A percentile compares a stretch with the other conserved stretches of the same genome.
Evolutionary conservation across 2,888 invertebrate species (phyloP).

Genomic region (Timandra comae): DNA sequence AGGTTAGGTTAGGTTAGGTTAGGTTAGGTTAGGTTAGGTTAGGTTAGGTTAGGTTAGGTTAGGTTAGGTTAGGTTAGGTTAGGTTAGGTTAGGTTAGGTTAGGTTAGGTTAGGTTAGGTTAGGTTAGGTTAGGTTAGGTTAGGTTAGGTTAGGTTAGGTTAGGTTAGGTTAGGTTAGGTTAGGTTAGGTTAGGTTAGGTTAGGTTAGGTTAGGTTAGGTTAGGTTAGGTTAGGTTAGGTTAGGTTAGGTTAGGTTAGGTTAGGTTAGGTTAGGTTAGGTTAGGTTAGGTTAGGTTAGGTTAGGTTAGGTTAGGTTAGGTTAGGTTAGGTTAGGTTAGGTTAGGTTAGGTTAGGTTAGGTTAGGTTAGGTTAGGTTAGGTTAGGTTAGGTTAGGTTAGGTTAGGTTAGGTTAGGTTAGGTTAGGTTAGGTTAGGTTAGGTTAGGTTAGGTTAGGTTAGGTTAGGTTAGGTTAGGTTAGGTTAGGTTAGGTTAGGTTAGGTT

Average conservation of each 20-base stretch:
- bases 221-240: neutral
- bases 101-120: neutral
- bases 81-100: neutral
- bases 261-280: neutral
- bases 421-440: conserved; percentile 12
- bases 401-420: conserved; percentile 7
- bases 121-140: neutral
- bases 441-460: conserved; percentile 18
- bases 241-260: neutral
- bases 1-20: neutral
- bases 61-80: neutral
- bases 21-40: neutral
- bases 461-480: conserved; percentile 19
- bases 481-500: conserved; percentile 19
- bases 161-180: neutral
- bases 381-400: conserved; percentile 3
- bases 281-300: neutral
- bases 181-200: neutral
- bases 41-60: neutral
- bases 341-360: neutral
- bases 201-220: neutral
- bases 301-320: neutral
- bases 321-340: neutral
- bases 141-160: neutral
- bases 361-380: neutral